Evolutionary conservation across 2,113 vertebrate species (phyloP).

Genomic region (Kobus ellipsiprymnus): DNA sequence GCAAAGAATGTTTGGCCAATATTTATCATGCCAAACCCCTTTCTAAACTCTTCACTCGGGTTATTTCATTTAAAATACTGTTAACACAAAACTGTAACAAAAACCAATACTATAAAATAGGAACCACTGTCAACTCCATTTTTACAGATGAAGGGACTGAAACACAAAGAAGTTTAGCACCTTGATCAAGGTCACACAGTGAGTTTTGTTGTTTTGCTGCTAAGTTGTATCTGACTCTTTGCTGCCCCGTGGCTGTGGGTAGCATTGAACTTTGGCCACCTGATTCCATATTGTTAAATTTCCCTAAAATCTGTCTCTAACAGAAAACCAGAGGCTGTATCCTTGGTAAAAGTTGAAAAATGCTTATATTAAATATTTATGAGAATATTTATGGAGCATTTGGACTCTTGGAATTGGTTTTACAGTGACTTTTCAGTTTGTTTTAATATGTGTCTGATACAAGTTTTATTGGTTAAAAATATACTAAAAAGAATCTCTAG

Average conservation of each 20-base stretch:
- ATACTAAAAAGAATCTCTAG: background rate
- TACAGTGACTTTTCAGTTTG: background rate
- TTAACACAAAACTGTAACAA: background rate
- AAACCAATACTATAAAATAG: background rate
- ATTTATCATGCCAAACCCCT: background rate
- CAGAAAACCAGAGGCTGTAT: background rate
- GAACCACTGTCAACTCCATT: background rate
- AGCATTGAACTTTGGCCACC: background rate
- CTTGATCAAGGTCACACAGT: background rate
- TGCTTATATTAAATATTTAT: constrained; percentile 4
- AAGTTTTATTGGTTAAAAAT: background rate
- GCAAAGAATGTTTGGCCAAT: background rate
- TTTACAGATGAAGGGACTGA: background rate
- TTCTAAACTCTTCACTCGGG: background rate
- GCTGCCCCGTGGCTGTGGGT: background rate
- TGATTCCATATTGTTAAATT: background rate
- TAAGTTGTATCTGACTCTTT: background rate
- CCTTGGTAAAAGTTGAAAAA: background rate
- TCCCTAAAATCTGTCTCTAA: background rate
- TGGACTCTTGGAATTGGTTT: background rate
- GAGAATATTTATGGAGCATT: background rate
- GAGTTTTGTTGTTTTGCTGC: background rate
- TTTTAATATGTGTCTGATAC: background rate
- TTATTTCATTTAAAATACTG: background rate
- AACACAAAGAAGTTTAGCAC: background rate